Percentiles rank a stretch among this genome's conserved stretches.
Evolutionary conservation across 2,888 invertebrate genomes (phyloP).

Genomic region (Zonitis immaculata): DNA sequence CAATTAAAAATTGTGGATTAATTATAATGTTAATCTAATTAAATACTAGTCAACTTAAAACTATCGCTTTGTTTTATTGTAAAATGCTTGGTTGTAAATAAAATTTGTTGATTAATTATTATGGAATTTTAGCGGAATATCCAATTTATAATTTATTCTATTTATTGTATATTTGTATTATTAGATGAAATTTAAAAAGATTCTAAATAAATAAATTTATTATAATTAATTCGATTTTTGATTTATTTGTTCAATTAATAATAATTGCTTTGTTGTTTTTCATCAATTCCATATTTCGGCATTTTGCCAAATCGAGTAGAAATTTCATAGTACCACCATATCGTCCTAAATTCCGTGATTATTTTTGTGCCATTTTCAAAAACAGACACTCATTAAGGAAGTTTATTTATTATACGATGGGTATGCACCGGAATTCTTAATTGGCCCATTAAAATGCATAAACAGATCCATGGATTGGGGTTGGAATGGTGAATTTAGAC

Average conservation of each 20-base stretch:
- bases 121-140: not conserved
- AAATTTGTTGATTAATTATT: not conserved
- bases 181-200: not conserved
- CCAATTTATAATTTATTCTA: not conserved
- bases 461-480: not conserved
- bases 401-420: not conserved
- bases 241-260: no score
- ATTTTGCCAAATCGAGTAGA: constrained; percentile 7
- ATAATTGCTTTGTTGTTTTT: not conserved
- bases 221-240: not conserved
- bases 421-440: not conserved
- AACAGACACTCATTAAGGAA: constrained; percentile 3
- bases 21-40: not conserved
- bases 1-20: not conserved
- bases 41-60: constrained; percentile 3
- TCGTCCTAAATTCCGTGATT: constrained; percentile 2
- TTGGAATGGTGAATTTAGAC: not conserved
- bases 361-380: constrained; percentile 8
- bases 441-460: not conserved
- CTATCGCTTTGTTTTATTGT: not conserved
- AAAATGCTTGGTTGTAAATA: constrained; percentile 1
- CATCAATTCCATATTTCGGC: constrained; percentile 6
- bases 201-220: not conserved
- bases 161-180: constrained; percentile 4
- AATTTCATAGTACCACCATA: constrained; percentile 2